Evolutionary conservation across 2,797 vertebrate genomes (phyloP), one percentile per base, ranked within the genome.

Genomic region (Spinus pinus): DNA sequence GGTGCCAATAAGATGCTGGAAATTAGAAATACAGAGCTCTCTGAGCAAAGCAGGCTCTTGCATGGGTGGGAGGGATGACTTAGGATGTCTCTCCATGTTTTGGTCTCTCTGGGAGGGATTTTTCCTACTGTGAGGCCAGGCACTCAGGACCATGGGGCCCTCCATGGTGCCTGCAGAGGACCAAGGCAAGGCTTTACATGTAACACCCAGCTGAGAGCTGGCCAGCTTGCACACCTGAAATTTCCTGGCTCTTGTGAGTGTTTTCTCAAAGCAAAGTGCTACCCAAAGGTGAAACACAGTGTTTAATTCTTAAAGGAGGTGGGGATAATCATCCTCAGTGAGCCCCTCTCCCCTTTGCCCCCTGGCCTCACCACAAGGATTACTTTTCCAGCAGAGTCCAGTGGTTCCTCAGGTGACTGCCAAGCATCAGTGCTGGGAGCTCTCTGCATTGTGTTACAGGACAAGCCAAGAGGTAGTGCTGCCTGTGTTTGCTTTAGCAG

Each of bases 401-500:
- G 82, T 11, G 72, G 75, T 65, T 91, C 91, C 81, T 95, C 0
- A 0, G 58, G 74, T 66, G 74, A 77, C 57, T 58, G 80, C 47
- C 56, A 70, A 84, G 58, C 74, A 84, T 33, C 92, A 28, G 24
- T 50, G 41, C 83, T 74, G 27, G 24, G 73, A 84, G 61, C 57
- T 39, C n/a, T 67, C 71, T 81, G 81, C 58, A 44, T 67, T 82
- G 50, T 73, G 81, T 91, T 82, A 85, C 94, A 79, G 51, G 70
- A 50, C 0, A 2, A 69, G 58, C 33, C 78, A 79, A 80, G 74
- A 66, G 51, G 33, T 9, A 81, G 31, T 10, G 8, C 73, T 93
- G 71, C 71, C 67, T 46, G 19, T n/a, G 70, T 88, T 89, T 90
- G 80, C 67, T 94, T 80, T 71, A 89, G 60, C 74, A 88, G 41